Evolutionary conservation across 2,113 vertebrate species (phyloP).

Genomic region (Oreotrochilus melanogaster): DNA sequence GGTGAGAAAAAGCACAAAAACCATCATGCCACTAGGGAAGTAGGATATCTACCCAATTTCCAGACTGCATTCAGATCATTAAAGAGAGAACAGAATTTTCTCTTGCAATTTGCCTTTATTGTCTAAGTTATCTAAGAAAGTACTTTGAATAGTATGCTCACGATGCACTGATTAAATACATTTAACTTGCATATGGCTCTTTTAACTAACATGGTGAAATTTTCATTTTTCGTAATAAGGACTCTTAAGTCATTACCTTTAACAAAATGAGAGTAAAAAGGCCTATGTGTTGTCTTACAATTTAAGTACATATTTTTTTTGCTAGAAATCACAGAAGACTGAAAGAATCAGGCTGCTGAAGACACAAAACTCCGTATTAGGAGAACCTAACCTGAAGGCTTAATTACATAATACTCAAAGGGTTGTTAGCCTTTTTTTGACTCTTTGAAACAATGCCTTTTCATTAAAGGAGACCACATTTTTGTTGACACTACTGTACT

Average conservation of each 20-base stretch:
- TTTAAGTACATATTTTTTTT: constrained; percentile 36
- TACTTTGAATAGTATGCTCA: constrained; percentile 36
- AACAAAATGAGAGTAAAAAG: constrained; percentile 53
- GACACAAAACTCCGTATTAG: constrained; percentile 22
- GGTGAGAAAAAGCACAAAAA: background rate
- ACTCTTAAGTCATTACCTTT: constrained; percentile 43
- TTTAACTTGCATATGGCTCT: constrained; percentile 28
- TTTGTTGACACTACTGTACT: constrained; percentile 45
- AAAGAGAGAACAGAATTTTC: background rate
- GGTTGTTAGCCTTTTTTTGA: constrained; percentile 47
- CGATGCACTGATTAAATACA: constrained; percentile 49
- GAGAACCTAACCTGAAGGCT: constrained; percentile 57
- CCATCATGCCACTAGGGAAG: background rate
- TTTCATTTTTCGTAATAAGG: constrained; percentile 22
- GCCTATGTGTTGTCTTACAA: background rate
- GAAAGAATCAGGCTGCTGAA: constrained; percentile 34
- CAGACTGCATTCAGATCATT: background rate
- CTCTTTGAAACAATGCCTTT: constrained; percentile 58
- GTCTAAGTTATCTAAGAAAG: constrained; percentile 17
- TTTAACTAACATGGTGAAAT: constrained; percentile 18
- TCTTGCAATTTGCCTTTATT: constrained; percentile 4
- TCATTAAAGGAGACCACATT: constrained; percentile 47
- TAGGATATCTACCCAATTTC: background rate
- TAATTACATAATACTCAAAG: constrained; percentile 48
- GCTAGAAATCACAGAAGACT: constrained; percentile 21